Evolutionary conservation across 2,113 vertebrate genomes (phyloP).

Genomic region (Myiozetetes cayanensis): DNA sequence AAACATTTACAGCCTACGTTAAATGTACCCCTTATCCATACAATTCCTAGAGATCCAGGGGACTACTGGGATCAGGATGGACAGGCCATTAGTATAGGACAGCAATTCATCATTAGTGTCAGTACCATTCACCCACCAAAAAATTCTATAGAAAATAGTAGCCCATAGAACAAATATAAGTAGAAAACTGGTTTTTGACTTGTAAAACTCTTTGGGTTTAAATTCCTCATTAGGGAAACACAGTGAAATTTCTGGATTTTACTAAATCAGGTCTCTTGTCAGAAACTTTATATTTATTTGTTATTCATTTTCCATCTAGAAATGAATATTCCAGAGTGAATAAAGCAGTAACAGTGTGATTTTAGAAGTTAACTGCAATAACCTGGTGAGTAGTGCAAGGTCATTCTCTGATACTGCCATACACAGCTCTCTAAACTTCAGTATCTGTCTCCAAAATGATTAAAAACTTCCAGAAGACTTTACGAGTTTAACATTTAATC

Average conservation of each 20-base stretch:
- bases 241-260: background rate
- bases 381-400: background rate
- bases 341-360: background rate
- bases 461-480: background rate
- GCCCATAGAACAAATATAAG: background rate
- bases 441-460: background rate
- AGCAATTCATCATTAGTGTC: background rate
- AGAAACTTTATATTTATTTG: background rate
- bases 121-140: background rate
- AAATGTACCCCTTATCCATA: background rate
- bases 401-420: background rate
- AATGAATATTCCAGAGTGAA: background rate
- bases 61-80: background rate
- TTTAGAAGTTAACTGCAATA: background rate
- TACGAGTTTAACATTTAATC: background rate
- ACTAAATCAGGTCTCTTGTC: background rate
- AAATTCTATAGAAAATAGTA: background rate
- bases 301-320: background rate
- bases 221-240: background rate
- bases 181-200: background rate
- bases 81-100: background rate
- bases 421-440: background rate
- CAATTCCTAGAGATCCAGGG: background rate
- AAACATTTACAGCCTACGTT: background rate
- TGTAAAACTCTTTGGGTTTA: background rate